Base-by-base conservation (phyloP, 2,888 invertebrate genomes). In the Oegoconia quadripuncta region DNA sequence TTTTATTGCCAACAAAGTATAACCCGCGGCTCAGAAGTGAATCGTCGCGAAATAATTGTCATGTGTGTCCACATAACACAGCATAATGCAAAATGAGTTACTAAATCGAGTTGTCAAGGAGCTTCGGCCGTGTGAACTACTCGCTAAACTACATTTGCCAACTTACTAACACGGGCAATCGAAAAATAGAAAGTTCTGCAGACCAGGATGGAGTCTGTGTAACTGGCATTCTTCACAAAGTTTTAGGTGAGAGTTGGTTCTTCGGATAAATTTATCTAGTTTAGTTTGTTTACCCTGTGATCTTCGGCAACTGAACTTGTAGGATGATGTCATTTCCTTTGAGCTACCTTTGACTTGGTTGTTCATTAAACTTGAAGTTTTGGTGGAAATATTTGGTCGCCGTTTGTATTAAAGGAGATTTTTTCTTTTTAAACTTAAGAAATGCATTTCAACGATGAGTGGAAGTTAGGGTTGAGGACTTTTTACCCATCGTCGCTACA, bases 121-220 rank as follows among this genome's bases (percentile, higher is more conserved):
- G 54, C 58, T 69, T 71, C 67, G 71, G 5, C 37, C 27, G 66
- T 64, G 71, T 68, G 67, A 80, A 78, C 65, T 73, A 64, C 66
- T 67, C 55, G 54, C 66, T 64, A 71, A 80, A 83, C 79, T 78
- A 74, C 74, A 75, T 80, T 81, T 69, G 61, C 71, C 55, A 80
- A 84, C 74, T 82, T 77, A 72, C 74, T 81, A 81, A 82, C 81
- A 74, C 72, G 70, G 71, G 64, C 81, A 83, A 84, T 84, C 81
- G 81, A 84, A 86, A 81, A 83, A 83, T 82, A 80, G 66, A 78
- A 83, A 84, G 76, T 86, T 86, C 58, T 52, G 47, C 54, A 54
- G 58, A 59, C 65, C 63, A 68, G 67, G 64, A 72, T 74, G 72
- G 65, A 55, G 66, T 64, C 73, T 74, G 68, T 74, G 74, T 81